A percentile compares a stretch with the other conserved stretches of the same genome.
Evolutionary conservation across 1,140 invertebrate genomes (phyloP).

Genomic region (Trinorchestia longiramus): DNA sequence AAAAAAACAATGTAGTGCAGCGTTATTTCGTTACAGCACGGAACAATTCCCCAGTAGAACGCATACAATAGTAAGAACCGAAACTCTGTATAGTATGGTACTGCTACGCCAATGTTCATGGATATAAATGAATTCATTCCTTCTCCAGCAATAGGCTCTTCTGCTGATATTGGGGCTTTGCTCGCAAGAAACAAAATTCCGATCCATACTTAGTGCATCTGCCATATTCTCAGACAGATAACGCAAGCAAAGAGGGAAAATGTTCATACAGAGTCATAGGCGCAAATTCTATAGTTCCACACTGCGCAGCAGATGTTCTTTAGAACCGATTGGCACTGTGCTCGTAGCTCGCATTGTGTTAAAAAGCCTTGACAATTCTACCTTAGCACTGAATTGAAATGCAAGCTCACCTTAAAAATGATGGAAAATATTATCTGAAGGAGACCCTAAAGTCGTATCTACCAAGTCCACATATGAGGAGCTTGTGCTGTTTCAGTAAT

Average conservation of each 20-base stretch:
- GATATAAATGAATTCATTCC: background rate
- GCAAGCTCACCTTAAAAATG: background rate
- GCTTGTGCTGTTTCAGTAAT: background rate
- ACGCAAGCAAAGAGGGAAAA: background rate
- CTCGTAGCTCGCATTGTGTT: background rate
- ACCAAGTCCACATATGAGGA: background rate
- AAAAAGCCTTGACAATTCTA: background rate
- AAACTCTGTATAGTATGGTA: background rate
- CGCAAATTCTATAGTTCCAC: background rate
- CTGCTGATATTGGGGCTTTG: background rate
- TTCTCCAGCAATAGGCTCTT: background rate
- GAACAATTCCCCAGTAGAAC: background rate
- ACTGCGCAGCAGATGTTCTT: background rate
- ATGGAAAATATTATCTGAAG: background rate
- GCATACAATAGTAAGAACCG: background rate
- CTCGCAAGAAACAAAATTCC: background rate
- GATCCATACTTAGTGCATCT: background rate
- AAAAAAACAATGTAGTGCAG: too few species aligned
- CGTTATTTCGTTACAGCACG: background rate
- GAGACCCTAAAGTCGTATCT: background rate
- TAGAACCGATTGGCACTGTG: background rate
- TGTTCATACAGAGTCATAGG: background rate
- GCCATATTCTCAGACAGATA: background rate
- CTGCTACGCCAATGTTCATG: background rate
- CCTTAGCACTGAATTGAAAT: background rate